phyloP scores from a whole-genome alignment of 2,888 invertebrate genomes.

The Herminia tarsipennalis region DNA sequence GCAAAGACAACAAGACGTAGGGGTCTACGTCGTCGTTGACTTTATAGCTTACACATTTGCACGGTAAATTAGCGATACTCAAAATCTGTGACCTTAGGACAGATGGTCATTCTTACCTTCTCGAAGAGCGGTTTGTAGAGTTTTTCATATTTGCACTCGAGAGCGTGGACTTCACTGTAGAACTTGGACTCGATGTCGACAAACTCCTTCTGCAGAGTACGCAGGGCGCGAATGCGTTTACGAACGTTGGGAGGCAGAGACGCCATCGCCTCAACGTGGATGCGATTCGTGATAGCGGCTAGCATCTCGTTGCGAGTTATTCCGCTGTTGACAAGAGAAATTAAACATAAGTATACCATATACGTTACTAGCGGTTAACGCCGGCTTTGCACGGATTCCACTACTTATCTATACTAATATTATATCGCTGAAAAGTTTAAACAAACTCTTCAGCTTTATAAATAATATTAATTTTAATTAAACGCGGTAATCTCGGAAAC shows the following conservation, averaged over 20 bases:
- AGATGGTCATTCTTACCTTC: slow-evolving; percentile 84
- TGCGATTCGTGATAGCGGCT: slow-evolving; percentile 85
- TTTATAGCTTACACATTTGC: too few relatives aligned
- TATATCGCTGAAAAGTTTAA: too few relatives aligned
- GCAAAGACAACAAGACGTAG: too few relatives aligned
- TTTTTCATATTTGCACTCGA: slow-evolving; percentile 96
- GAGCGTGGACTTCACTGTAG: slow-evolving; percentile 96
- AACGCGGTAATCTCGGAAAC: too few relatives aligned
- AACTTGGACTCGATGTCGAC: slow-evolving; percentile 96
- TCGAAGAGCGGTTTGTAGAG: slow-evolving; percentile 92
- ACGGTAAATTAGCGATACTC: too few relatives aligned
- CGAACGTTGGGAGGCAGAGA: slow-evolving; percentile 91
- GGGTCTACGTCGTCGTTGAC: too few relatives aligned
- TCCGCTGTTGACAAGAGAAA: slow-evolving; percentile 52
- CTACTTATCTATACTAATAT: too few relatives aligned
- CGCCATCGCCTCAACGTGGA: slow-evolving; percentile 86
- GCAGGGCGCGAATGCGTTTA: slow-evolving; percentile 92
- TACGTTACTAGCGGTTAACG: too few relatives aligned
- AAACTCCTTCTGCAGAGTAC: slow-evolving; percentile 93
- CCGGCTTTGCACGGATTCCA: too few relatives aligned
- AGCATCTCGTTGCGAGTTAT: slow-evolving; percentile 85
- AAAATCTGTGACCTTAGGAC: too few relatives aligned
- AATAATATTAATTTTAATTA: too few relatives aligned
- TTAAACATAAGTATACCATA: background rate
- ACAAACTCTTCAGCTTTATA: too few relatives aligned